Evolutionary conservation across 2,113 vertebrate genomes (phyloP).

Genomic region (Oryzias celebensis): DNA sequence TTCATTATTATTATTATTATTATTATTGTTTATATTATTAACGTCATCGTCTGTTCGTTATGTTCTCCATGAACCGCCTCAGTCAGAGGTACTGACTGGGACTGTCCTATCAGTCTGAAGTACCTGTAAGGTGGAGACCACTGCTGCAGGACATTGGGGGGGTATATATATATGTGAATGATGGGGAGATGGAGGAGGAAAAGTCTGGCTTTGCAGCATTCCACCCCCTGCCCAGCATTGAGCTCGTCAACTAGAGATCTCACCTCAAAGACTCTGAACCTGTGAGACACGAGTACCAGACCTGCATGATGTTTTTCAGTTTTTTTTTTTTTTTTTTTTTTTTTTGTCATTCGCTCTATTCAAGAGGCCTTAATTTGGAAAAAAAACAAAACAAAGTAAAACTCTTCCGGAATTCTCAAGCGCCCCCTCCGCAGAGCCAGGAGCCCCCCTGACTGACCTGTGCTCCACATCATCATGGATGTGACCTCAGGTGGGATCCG

Average conservation of each 20-base stretch:
- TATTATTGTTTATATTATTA: constrained; percentile 68
- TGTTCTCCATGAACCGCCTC: constrained; percentile 63
- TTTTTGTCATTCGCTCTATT: constrained; percentile 43
- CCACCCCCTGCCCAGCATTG: constrained; percentile 1
- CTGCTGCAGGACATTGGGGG: constrained; percentile 44
- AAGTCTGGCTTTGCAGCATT: neutral
- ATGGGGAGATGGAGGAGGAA: constrained; percentile 8
- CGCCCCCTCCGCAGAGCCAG: constrained; percentile 18
- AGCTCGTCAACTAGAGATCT: constrained; percentile 16
- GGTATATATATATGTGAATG: neutral
- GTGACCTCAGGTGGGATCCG: constrained; percentile 49
- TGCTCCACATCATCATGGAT: constrained; percentile 1
- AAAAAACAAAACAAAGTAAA: constrained; percentile 10
- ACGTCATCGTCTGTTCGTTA: constrained; percentile 59
- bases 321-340: constrained; percentile 25
- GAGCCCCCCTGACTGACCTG: neutral
- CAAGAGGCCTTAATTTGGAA: constrained; percentile 72
- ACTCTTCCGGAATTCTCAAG: constrained; percentile 36
- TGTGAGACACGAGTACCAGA: constrained; percentile 35
- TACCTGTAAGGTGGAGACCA: constrained; percentile 26
- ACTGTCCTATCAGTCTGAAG: constrained; percentile 13
- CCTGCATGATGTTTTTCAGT: constrained; percentile 40
- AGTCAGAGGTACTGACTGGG: constrained; percentile 55
- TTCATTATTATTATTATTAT: constrained; percentile 44
- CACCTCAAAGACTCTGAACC: constrained; percentile 24